A percentile compares a stretch with the other conserved stretches of the same genome.
These are phyloP conservation scores for Stigmatopora nigra DNA, from an alignment of 2,113 vertebrate species.

Conservation along the genomic window DNA sequence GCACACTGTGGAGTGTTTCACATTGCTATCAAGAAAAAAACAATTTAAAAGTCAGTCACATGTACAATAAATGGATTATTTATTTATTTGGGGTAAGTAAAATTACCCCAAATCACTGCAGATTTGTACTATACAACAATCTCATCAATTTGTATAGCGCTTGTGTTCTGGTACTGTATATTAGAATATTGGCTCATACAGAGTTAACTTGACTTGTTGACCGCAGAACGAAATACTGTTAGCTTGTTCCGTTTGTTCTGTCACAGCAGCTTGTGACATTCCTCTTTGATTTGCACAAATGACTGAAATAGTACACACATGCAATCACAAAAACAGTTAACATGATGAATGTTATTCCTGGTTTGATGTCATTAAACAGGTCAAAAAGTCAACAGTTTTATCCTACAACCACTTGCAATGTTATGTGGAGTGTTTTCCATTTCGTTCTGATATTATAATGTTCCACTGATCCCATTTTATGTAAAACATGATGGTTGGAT, in stretches of 20 bases:
- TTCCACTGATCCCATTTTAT: not conserved
- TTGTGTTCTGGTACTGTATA: not conserved
- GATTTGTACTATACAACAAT: not conserved
- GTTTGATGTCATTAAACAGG: not conserved
- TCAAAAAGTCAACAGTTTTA: too few species aligned
- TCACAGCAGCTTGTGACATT: slow-evolving; percentile 47
- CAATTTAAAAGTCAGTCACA: too few species aligned
- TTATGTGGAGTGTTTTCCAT: not conserved
- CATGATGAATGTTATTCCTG: not conserved
- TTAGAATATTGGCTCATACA: not conserved
- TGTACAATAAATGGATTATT: too few species aligned
- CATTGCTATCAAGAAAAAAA: too few species aligned
- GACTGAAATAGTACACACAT: slow-evolving; percentile 10
- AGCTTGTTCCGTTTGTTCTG: slow-evolving; percentile 17
- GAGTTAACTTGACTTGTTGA: not conserved
- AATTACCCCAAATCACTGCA: too few species aligned
- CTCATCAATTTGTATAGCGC: not conserved
- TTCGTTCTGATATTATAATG: not conserved
- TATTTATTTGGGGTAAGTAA: too few species aligned
- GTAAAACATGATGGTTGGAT: not conserved
- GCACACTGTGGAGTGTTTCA: too few species aligned
- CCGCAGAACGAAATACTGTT: not conserved
- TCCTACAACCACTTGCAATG: not conserved
- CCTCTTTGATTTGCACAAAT: slow-evolving; percentile 43
- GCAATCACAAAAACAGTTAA: slow-evolving; percentile 3